phyloP scores from a whole-genome alignment of 2,888 invertebrate species.

The Alentia gelatinosa region DNA sequence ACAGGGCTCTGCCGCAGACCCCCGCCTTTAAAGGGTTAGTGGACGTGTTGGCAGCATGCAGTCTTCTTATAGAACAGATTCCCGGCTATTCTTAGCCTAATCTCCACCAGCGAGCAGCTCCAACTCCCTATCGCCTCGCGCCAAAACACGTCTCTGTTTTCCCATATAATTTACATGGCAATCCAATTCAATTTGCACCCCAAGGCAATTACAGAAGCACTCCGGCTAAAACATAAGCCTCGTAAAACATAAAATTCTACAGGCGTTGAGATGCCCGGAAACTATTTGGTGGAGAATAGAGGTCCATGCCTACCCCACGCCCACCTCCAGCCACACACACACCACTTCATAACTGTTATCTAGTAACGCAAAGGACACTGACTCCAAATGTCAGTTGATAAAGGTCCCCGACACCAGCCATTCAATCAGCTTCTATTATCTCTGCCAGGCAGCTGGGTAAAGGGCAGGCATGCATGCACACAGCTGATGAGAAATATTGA shows the following conservation, averaged over 20 bases:
- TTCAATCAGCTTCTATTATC: constrained; percentile 3
- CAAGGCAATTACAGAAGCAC: neutral
- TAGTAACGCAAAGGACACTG: neutral
- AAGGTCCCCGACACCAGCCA: neutral
- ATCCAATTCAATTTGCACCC: constrained; percentile 26
- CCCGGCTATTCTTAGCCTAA: neutral
- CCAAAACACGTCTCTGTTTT: neutral
- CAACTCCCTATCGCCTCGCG: neutral
- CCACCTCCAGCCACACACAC: too few species aligned
- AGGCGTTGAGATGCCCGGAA: neutral
- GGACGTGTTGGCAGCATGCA: neutral
- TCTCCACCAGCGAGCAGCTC: neutral
- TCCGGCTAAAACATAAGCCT: neutral
- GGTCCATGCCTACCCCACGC: neutral
- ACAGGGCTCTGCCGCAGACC: too few species aligned
- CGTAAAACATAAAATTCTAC: neutral
- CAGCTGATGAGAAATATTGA: neutral
- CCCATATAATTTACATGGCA: neutral
- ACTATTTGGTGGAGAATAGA: neutral
- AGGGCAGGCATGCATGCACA: neutral
- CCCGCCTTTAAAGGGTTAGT: too few species aligned
- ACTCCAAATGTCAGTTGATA: neutral
- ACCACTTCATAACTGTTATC: neutral
- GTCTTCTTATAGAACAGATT: neutral
- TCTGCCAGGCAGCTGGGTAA: neutral